These are phyloP conservation scores for Chaenodraco wilsoni DNA, from an alignment of 2,797 vertebrate genomes.

Conservation along the genomic window DNA sequence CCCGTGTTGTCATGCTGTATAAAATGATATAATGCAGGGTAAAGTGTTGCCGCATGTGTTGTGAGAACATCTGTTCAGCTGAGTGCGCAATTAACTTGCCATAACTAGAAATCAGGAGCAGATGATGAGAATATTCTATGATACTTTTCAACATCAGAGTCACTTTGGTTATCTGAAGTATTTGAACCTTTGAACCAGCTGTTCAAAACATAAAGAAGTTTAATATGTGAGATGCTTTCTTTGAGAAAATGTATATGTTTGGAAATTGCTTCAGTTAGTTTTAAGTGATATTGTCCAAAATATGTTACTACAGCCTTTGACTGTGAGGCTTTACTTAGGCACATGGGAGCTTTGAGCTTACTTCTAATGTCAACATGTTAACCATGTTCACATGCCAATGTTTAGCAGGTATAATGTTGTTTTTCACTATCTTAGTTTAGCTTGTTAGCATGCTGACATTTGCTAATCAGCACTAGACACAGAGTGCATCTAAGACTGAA, in stretches of 20 bases:
- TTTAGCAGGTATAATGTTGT: background rate
- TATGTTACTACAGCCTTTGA: background rate
- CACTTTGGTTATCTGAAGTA: slow-evolving; percentile 39
- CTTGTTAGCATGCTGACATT: background rate
- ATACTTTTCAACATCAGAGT: slow-evolving; percentile 52
- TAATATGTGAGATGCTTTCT: slow-evolving; percentile 13
- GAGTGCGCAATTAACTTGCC: slow-evolving; percentile 59
- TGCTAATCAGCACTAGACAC: background rate
- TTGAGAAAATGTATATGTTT: background rate
- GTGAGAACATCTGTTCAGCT: slow-evolving; percentile 45
- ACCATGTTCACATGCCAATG: background rate
- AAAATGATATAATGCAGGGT: slow-evolving; percentile 22
- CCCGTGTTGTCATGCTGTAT: background rate
- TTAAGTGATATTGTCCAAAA: background rate
- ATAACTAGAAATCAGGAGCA: slow-evolving; percentile 61
- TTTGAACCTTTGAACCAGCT: slow-evolving; percentile 24
- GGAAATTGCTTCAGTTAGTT: background rate
- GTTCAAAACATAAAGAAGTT: slow-evolving; percentile 24
- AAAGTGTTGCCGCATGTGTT: slow-evolving; percentile 15
- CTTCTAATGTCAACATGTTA: background rate
- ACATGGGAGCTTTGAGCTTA: background rate
- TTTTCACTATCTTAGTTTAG: background rate
- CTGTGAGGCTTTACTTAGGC: background rate
- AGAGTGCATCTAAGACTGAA: background rate
- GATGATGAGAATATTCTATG: slow-evolving; percentile 57